Evolutionary conservation across 2,888 invertebrate genomes (phyloP), one percentile per base, ranked within the genome.

Genomic region (Cosmia pyralina): DNA sequence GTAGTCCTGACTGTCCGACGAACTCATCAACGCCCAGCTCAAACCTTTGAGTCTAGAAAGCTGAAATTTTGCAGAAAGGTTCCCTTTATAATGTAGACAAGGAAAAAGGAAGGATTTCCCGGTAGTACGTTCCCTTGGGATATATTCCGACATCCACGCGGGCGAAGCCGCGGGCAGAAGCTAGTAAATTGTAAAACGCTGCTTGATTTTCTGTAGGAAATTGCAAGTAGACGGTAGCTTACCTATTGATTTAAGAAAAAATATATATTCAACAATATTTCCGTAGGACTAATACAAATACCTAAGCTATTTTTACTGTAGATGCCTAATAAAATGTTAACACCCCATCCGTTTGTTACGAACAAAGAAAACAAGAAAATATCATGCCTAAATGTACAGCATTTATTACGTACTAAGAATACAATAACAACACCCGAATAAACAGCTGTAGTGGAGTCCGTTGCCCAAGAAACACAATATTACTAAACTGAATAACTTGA

Each of bases 391-490:
- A 59, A 59, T 41, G 13, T 46, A 57, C n/a, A 50, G 59, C 34
- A 67, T 75, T 58, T 64, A 41, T 75, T 69, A 63, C 58, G 17
- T 0, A 8, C 48, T 34, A 50, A n/a, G 17, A 34, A 67, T 19
- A 59, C 28, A 71, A 65, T 55, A 71, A 65, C 6, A 44, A 53
- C 57, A 69, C 19, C 34, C 22, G 19, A 22, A 72, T 53, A 58
- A 75, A 68, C 64, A 68, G 22, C n/a, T 48, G 15, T 75, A 64
- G 41, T 57, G n/a, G 34, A 48, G 55, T 72, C 69, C 53, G 28
- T 67, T 46, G 34, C 66, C 50, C 63, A 69, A 63, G 52, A 50
- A 81, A 68, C 52, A 59, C 50, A 73, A 77, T 46, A 38, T 38
- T 38, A 77, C 50, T 52, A 48, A 66, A 65, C 53, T 8, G 41